phyloP scores from a whole-genome alignment of 1,140 invertebrate species.

The Drosophila serrata region DNA sequence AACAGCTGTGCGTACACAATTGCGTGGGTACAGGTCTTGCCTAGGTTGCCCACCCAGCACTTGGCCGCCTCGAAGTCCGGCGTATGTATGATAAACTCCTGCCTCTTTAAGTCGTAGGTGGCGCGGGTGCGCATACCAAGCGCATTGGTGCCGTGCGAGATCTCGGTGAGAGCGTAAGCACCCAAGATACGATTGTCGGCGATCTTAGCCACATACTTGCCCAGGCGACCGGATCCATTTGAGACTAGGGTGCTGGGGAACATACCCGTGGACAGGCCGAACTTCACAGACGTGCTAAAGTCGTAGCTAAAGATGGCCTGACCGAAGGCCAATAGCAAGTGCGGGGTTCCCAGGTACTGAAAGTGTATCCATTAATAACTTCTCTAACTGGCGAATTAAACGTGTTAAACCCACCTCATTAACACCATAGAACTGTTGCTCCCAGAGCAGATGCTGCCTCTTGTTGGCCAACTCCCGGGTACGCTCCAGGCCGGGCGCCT shows the following conservation, averaged over 20 bases:
- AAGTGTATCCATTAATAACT: conserved; percentile 46
- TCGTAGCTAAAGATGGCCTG: conserved; percentile 90
- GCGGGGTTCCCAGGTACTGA: conserved; percentile 85
- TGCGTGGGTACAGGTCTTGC: conserved; percentile 94
- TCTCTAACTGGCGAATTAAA: neutral
- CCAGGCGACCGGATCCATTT: conserved; percentile 88
- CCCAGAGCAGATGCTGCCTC: conserved; percentile 88
- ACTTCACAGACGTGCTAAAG: conserved; percentile 89
- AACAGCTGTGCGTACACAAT: conserved; percentile 94
- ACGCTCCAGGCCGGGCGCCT: conserved; percentile 88
- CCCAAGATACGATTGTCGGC: conserved; percentile 88
- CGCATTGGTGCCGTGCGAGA: conserved; percentile 95
- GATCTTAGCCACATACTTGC: conserved; percentile 87
- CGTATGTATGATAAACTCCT: conserved; percentile 92
- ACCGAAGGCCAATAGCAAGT: conserved; percentile 85
- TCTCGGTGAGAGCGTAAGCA: conserved; percentile 94
- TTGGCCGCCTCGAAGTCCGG: conserved; percentile 95
- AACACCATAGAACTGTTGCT: conserved; percentile 88
- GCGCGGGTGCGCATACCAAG: conserved; percentile 93
- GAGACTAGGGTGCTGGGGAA: conserved; percentile 87
- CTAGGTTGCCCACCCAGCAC: conserved; percentile 90
- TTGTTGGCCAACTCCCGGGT: conserved; percentile 88
- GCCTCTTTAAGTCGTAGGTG: conserved; percentile 90
- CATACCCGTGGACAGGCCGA: conserved; percentile 87
- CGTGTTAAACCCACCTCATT: conserved; percentile 86